These are phyloP conservation scores for Nixonia krombeini DNA, from an alignment of 1,140 invertebrate species.

Conservation along the genomic window DNA sequence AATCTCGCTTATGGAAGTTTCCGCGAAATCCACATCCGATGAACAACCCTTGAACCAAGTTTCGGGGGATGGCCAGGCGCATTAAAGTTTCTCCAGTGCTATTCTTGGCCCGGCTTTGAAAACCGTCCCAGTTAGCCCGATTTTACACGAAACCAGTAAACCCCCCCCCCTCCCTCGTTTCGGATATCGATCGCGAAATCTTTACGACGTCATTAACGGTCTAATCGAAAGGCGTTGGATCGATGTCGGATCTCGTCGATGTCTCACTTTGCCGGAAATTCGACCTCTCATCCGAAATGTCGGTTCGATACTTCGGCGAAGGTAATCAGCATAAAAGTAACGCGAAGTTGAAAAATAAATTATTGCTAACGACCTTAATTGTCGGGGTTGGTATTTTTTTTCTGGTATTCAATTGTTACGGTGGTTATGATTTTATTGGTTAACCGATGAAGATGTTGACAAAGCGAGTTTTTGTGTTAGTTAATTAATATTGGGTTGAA, in stretches of 20 bases:
- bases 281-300: neutral
- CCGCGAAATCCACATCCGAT: neutral
- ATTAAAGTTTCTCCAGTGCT: neutral
- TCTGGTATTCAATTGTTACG: neutral
- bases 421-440: too few relatives aligned
- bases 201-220: slow-evolving; percentile 24
- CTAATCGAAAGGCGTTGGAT: slow-evolving; percentile 22
- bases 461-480: too few relatives aligned
- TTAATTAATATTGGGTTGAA: too few relatives aligned
- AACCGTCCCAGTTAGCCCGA: slow-evolving; percentile 14
- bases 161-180: too few relatives aligned
- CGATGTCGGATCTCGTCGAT: slow-evolving; percentile 29
- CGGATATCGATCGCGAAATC: slow-evolving; percentile 30
- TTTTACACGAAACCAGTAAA: slow-evolving; percentile 9
- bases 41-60: too few relatives aligned
- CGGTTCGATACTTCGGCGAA: too few relatives aligned
- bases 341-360: too few relatives aligned
- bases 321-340: too few relatives aligned
- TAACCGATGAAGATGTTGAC: too few relatives aligned
- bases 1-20: neutral
- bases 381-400: neutral
- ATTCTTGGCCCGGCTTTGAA: slow-evolving; percentile 3
- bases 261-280: neutral
- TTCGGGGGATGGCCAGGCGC: too few relatives aligned
- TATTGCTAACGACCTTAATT: neutral